Evolutionary conservation across 2,113 vertebrate genomes (phyloP), one percentile per base, ranked within the genome.

Genomic region (Nycticebus coucang): DNA sequence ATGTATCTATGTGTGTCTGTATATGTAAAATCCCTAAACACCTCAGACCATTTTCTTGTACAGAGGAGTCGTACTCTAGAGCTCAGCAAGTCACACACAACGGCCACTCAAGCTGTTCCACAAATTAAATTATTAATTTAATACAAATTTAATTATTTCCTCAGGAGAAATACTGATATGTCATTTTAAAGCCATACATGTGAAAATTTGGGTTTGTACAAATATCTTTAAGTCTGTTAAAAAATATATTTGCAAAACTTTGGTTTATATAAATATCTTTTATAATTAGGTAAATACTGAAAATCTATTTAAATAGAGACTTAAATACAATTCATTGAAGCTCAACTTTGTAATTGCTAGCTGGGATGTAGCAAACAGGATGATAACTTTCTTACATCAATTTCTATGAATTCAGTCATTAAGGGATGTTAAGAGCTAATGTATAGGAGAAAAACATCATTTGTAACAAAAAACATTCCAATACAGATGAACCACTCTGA

Each of bases 391-490:
- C 77, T 93, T 88, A 77, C 33, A 86, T 85, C 66, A 68, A n/a
- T 78, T 86, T 78, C 74, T 79, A 17, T 75, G 37, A 92, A 88
- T 30, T 41, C 22, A 72, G 9, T 95, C 84, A 91, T 84, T 68
- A 59, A 83, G 78, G 13, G 53, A 13, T 77, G 57, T 77, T 82
- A 77, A 89, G 89, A 93, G 89, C 12, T 18, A 94, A 88, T 77
- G 94, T 0, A 2, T 74, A 88, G 64, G 79, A 71, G 22, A 66
- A 85, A 87, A 92, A 50, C 21, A 53, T 83, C 28, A 55, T 87
- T 89, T 94, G 92, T 84, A 71, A 93, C 9, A 81, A 59, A 75
- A 92, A 92, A 72, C 41, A 77, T 72, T 95, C 55, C n/a, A 64
- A 2, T 28, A 66, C 37, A 89, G 33, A 87, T 50, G 59, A 82